Percentiles rank a stretch among this genome's conserved stretches.
Evolutionary conservation across 2,797 vertebrate genomes (phyloP).

Genomic region (Rhinichthys osculus): DNA sequence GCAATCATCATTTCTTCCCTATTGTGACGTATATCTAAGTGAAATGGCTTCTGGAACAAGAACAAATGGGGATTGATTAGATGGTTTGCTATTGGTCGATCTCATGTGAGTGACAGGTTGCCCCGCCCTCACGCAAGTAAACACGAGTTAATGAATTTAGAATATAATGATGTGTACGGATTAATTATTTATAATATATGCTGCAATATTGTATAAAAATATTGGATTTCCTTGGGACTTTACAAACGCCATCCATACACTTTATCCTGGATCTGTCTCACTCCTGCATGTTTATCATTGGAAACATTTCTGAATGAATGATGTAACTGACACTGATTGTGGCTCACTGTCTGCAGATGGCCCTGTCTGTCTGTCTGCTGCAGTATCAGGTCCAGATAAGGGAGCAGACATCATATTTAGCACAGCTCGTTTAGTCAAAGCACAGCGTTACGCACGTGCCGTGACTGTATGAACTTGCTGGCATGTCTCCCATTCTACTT

Average conservation of each 20-base stretch:
- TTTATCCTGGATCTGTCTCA: not conserved
- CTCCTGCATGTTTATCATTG: not conserved
- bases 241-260: not conserved
- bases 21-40: not conserved
- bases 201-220: not conserved
- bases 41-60: not conserved
- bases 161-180: not conserved
- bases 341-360: constrained; percentile 13
- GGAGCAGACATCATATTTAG: not conserved
- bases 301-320: not conserved
- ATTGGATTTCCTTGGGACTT: not conserved
- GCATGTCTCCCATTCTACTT: not conserved
- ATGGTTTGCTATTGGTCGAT: not conserved
- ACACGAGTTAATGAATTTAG: not conserved
- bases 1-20: not conserved
- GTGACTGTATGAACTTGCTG: not conserved
- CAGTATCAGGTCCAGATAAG: constrained; percentile 21
- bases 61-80: not conserved
- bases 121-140: not conserved
- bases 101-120: not conserved
- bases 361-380: constrained; percentile 25
- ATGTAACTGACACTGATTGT: not conserved
- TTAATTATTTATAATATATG: not conserved
- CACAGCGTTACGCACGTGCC: not conserved
- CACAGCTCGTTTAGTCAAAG: not conserved